Percentiles rank a stretch among this genome's conserved stretches.
Conservation (phyloP, 2,113 vertebrate species). For the Tympanuchus pallidicinctus region DNA sequence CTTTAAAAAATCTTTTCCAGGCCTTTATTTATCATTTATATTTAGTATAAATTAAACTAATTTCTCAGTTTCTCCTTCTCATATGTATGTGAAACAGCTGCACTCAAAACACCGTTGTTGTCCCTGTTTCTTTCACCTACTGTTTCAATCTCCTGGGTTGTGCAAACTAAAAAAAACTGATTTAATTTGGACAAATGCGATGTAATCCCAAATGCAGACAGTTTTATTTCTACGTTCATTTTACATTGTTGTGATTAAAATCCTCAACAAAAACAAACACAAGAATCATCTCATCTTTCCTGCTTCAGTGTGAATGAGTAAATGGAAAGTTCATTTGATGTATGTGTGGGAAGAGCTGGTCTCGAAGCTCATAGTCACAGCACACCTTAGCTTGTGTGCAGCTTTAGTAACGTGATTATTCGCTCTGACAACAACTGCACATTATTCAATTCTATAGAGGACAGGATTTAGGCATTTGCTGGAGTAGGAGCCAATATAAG, state of each 20-base stretch:
- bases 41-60: not conserved
- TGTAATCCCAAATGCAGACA: constrained; percentile 5
- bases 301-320: not conserved
- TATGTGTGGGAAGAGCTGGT: not conserved
- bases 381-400: not conserved
- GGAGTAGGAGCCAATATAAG: not conserved
- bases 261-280: not conserved
- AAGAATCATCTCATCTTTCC: not conserved
- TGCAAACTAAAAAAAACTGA: not conserved
- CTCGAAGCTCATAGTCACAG: not conserved
- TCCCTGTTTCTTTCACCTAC: not conserved
- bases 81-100: not conserved
- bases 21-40: not conserved
- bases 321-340: constrained; percentile 11
- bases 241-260: constrained; percentile 2
- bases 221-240: not conserved
- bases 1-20: not conserved
- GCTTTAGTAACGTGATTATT: not conserved
- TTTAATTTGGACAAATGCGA: constrained; percentile 34
- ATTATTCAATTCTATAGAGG: not conserved
- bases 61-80: not conserved
- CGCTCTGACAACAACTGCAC: not conserved
- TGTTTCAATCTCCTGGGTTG: not conserved
- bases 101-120: not conserved
- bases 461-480: not conserved